These are phyloP conservation scores for Chionoecetes opilio DNA, from an alignment of 1,140 invertebrate genomes.

Conservation along the genomic window DNA sequence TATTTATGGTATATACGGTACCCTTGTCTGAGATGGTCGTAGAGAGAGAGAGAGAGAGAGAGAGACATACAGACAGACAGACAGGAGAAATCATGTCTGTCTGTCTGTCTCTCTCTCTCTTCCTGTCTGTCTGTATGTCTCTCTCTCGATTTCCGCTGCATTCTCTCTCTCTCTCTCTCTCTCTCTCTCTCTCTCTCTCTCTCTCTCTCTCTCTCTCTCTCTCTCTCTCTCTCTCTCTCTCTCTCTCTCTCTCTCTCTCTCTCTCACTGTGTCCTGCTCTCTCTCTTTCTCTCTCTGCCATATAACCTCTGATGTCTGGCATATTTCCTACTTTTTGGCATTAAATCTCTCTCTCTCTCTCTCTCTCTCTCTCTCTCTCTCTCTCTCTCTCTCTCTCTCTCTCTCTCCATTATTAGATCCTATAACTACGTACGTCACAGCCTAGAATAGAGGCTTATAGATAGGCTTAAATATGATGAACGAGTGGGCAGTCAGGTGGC, in stretches of 20 bases:
- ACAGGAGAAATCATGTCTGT: too few relatives aligned
- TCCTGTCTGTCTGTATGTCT: background rate
- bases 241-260: background rate
- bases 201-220: conserved; percentile 38
- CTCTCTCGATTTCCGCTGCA: background rate
- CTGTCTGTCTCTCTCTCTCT: background rate
- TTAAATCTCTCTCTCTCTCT: conserved; percentile 33
- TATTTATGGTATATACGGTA: too few relatives aligned
- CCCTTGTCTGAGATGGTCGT: too few relatives aligned
- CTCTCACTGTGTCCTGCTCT: background rate
- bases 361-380: conserved; percentile 38
- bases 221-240: conserved; percentile 42
- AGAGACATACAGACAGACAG: too few relatives aligned
- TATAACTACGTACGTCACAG: too few relatives aligned
- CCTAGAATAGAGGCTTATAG: too few relatives aligned
- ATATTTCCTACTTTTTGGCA: too few relatives aligned
- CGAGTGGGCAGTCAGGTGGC: too few relatives aligned
- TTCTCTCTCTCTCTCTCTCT: background rate
- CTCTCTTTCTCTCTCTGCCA: background rate
- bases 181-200: background rate
- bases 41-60: too few relatives aligned
- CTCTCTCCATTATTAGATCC: background rate
- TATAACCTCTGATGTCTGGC: background rate
- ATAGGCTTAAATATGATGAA: too few relatives aligned
- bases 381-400: conserved; percentile 10